Conservation (phyloP, 2,888 invertebrate species). For the Cryptophagus acutangulus region DNA sequence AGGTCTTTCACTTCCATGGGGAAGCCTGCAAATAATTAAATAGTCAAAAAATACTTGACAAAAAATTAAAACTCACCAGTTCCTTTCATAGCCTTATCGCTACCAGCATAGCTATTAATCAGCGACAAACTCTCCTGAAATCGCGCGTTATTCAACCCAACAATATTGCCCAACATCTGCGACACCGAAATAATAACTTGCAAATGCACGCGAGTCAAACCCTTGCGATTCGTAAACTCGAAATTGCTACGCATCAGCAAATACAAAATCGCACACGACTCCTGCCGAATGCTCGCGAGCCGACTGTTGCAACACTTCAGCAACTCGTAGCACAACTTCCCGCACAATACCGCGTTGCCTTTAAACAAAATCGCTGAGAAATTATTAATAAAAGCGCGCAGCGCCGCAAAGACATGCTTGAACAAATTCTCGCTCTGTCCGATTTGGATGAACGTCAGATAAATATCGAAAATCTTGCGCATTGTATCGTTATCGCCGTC, state of each 20-base stretch:
- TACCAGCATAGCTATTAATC: conserved; percentile 88
- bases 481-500: conserved; percentile 72
- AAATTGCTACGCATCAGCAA: conserved; percentile 91
- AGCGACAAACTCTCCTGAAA: conserved; percentile 91
- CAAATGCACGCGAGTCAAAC: conserved; percentile 82
- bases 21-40: conserved; percentile 58
- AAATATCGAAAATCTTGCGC: conserved; percentile 77
- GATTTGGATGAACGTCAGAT: conserved; percentile 78
- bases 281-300: conserved; percentile 76
- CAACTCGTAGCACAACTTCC: conserved; percentile 73
- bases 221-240: conserved; percentile 78
- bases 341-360: conserved; percentile 76
- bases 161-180: conserved; percentile 84
- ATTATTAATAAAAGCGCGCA: conserved; percentile 88
- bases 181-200: conserved; percentile 96
- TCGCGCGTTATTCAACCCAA: conserved; percentile 86
- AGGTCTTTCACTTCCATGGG: conserved; percentile 89
- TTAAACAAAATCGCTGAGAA: conserved; percentile 72
- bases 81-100: conserved; percentile 92
- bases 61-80: conserved; percentile 62
- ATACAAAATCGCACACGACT: conserved; percentile 88
- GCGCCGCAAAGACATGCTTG: conserved; percentile 85
- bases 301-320: conserved; percentile 83
- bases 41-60: conserved; percentile 1
- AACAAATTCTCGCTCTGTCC: conserved; percentile 89